Conservation (phyloP, 2,113 vertebrate species). For the Trachemys scripta region DNA sequence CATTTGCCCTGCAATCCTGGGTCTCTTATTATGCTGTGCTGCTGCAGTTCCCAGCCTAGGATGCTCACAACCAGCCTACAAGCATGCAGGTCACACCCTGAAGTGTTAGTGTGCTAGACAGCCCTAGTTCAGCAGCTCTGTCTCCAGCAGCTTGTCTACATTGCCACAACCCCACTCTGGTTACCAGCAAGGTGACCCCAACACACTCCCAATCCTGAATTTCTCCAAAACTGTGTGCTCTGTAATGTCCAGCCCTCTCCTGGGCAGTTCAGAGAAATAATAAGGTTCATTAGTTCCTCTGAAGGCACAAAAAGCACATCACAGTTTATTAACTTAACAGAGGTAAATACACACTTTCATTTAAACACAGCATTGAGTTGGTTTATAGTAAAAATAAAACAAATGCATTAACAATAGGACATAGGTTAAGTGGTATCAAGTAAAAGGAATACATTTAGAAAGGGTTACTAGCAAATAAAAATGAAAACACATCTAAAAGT, state of each 20-base stretch:
- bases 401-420: neutral
- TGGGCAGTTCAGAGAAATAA: neutral
- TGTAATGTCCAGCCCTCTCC: too few species aligned
- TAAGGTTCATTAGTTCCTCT: neutral
- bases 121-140: too few species aligned
- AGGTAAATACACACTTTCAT: neutral
- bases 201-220: too few species aligned
- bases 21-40: neutral
- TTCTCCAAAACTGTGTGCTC: too few species aligned
- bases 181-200: too few species aligned
- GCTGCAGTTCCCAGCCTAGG: neutral
- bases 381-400: neutral
- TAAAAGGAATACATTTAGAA: neutral
- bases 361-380: neutral
- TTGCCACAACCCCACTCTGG: too few species aligned
- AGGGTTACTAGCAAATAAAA: neutral
- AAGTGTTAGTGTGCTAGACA: too few species aligned
- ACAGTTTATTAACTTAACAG: neutral
- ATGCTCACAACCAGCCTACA: too few species aligned
- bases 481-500: neutral
- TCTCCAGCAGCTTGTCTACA: too few species aligned
- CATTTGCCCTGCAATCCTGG: neutral
- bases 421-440: neutral
- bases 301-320: neutral
- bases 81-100: too few species aligned